These are phyloP conservation scores for Chiridota heheva DNA, from an alignment of 35 echinoderm and acorn worm genomes.

Conservation along the genomic window DNA sequence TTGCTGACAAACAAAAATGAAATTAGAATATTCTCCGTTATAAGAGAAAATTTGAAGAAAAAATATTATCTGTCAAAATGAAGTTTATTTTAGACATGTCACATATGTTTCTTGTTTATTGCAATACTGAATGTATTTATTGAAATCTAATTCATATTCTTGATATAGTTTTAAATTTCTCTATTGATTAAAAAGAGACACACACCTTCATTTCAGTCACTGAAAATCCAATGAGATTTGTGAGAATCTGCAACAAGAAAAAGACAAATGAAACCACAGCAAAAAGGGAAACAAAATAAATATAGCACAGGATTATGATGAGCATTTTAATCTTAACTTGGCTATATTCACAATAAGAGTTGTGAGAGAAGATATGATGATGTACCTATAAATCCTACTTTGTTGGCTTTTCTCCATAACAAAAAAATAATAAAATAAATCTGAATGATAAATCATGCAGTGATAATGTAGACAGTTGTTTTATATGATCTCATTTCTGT, in stretches of 20 bases:
- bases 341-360: not conserved
- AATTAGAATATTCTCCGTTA: too few species aligned
- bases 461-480: too few species aligned
- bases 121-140: too few species aligned
- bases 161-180: too few species aligned
- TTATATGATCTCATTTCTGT: too few species aligned
- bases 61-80: too few species aligned
- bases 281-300: not conserved
- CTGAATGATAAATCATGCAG: too few species aligned
- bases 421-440: not conserved
- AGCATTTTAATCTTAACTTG: not conserved
- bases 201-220: constrained; percentile 49
- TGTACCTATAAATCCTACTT: not conserved
- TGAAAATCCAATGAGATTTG: constrained; percentile 29
- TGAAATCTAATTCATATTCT: too few species aligned
- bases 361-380: not conserved
- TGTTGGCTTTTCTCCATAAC: not conserved
- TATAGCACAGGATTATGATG: not conserved
- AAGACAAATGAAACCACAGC: not conserved
- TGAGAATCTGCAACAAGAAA: constrained; percentile 1
- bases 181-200: too few species aligned
- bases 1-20: not conserved
- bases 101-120: too few species aligned
- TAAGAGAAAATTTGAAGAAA: not conserved
- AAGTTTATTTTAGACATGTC: too few species aligned